Evolutionary conservation across 2,797 vertebrate species (phyloP).

Genomic region (Sebastes iracundus): DNA sequence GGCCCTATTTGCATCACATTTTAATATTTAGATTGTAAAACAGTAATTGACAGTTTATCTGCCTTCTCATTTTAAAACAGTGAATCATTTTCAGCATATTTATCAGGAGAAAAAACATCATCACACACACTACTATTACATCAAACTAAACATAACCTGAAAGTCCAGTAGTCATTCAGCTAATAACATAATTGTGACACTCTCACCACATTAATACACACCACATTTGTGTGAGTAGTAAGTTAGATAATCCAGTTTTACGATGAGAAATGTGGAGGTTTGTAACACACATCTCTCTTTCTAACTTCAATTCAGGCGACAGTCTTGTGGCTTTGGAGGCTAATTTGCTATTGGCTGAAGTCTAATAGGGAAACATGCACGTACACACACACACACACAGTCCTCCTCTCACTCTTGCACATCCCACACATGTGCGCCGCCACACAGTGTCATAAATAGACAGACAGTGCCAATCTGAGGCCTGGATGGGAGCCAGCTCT

Average conservation of each 20-base stretch:
- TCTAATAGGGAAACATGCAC: constrained; percentile 51
- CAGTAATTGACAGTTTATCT: neutral
- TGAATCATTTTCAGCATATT: constrained; percentile 6
- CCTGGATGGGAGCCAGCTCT: constrained; percentile 83
- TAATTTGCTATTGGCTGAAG: constrained; percentile 64
- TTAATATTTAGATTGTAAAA: neutral
- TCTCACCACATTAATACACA: constrained; percentile 7
- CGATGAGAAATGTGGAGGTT: constrained; percentile 12
- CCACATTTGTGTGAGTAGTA: constrained; percentile 8
- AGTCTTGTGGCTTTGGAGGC: constrained; percentile 60
- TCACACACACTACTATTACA: constrained; percentile 34
- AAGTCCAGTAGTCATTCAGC: constrained; percentile 16
- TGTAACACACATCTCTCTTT: neutral
- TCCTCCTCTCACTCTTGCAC: constrained; percentile 63
- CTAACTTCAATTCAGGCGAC: constrained; percentile 52
- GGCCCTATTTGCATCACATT: neutral
- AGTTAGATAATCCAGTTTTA: constrained; percentile 9
- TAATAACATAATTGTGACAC: constrained; percentile 5
- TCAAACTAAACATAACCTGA: constrained; percentile 44
- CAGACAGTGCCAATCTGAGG: constrained; percentile 76
- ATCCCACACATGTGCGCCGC: constrained; percentile 76
- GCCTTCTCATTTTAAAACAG: neutral
- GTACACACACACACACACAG: constrained; percentile 10
- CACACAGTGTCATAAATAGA: constrained; percentile 79
- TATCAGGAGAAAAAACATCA: constrained; percentile 18